phyloP scores from a whole-genome alignment of 2,113 vertebrate genomes.

The Physeter macrocephalus region DNA sequence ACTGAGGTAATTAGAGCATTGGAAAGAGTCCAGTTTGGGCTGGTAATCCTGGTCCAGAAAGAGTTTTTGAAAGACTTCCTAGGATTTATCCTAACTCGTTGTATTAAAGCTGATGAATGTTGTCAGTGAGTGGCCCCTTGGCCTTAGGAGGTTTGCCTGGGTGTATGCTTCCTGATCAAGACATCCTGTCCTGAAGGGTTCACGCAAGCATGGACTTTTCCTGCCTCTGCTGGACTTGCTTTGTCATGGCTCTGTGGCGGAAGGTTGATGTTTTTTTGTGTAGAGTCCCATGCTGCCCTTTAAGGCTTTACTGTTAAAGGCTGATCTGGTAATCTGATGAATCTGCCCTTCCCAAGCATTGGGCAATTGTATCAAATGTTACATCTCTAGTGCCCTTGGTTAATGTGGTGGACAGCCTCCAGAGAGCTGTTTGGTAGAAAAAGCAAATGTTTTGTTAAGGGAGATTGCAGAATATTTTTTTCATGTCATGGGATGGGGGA shows the following conservation, averaged over 20 bases:
- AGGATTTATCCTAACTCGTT: background rate
- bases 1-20: background rate
- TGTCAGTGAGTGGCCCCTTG: background rate
- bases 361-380: constrained; percentile 32
- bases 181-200: constrained; percentile 27
- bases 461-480: constrained; percentile 25
- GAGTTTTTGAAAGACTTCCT: background rate
- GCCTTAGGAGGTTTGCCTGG: background rate
- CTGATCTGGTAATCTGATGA: constrained; percentile 32
- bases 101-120: background rate
- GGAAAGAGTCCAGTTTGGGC: constrained; percentile 1
- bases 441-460: constrained; percentile 23
- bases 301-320: background rate
- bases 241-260: constrained; percentile 41
- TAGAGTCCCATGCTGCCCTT: background rate
- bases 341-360: constrained; percentile 3
- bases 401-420: background rate
- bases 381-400: background rate
- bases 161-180: constrained; percentile 36
- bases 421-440: background rate
- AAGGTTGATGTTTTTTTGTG: constrained; percentile 4
- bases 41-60: constrained; percentile 27
- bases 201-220: constrained; percentile 35
- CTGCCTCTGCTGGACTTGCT: constrained; percentile 25
- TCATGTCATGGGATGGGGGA: background rate